Base-by-base conservation (phyloP, 2,888 invertebrate species). In the Cryptus armator region DNA sequence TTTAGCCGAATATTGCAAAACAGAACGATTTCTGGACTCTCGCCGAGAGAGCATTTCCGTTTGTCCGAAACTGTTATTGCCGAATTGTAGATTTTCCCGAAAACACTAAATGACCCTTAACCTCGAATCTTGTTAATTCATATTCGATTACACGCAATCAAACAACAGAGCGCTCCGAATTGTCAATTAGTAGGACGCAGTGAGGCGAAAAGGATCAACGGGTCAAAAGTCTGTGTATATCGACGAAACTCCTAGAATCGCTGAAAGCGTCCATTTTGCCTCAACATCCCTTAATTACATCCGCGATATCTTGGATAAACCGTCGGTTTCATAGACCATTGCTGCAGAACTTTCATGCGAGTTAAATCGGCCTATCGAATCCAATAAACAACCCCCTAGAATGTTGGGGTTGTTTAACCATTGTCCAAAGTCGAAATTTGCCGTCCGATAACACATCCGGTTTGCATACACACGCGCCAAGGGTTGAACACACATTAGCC, bases 401-500 rank as follows among this genome's bases (percentile, higher is more conserved):
- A 37, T 37, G 5, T 9, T 0, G 37, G 51, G 16, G 51, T 16
- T n/a, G 51, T 7, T 51, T 48, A 6, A 16, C 51, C 16, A 10
- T 48, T n/a, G 70, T 12, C 7, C 7, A 48, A 14, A 37, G 37
- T 70, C 32, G 29, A 12, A 48, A 12, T 53, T 53, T n/a, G 10
- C 51, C 14, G 10, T 37, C 37, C 37, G 37, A 14, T 4, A 56
- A 16, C 53, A 6, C 51, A 7, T 10, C 9, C 19, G 48, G 29
- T 37, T 37, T 53, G 37, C 32, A 51, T 29, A 48, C 9, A 51
- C 9, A 14, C 53, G 70, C 70, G 56, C 10, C 56, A 37, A 64
- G 51, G 62, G 19, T 64, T 24, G 44, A 62, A 19, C 62, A 64
- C 48, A 29, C 70, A 53, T 71, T 71, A 75, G 29, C 16, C 5